These are phyloP conservation scores for Zaprionus ornatus DNA, from an alignment of 1,140 invertebrate genomes.

Conservation along the genomic window DNA sequence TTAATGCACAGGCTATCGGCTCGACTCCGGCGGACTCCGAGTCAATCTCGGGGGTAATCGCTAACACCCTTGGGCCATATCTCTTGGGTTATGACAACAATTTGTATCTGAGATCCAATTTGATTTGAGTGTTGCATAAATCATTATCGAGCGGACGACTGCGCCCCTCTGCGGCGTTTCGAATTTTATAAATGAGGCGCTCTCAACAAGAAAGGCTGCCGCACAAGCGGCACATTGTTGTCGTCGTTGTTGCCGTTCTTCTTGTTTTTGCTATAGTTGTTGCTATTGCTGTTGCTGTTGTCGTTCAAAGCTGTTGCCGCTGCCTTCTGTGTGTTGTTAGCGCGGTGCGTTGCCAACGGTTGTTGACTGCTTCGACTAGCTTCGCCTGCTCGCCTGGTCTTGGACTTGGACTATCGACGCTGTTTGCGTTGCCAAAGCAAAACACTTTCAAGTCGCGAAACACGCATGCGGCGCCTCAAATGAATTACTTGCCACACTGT, in stretches of 20 bases:
- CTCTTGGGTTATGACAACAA: slow-evolving; percentile 47
- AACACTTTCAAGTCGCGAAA: slow-evolving; percentile 43
- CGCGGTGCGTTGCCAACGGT: slow-evolving; percentile 37
- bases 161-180: slow-evolving; percentile 59
- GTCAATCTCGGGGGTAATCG: slow-evolving; percentile 6
- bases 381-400: slow-evolving; percentile 22
- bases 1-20: slow-evolving; percentile 48
- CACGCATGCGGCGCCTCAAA: slow-evolving; percentile 55
- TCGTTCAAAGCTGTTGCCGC: slow-evolving; percentile 6
- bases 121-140: slow-evolving; percentile 49
- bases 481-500: slow-evolving; percentile 53
- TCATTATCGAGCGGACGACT: slow-evolving; percentile 51
- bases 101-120: slow-evolving; percentile 40
- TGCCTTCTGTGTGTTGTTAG: slow-evolving; percentile 16
- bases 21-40: slow-evolving; percentile 5
- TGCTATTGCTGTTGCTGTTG: neutral
- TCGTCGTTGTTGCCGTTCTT: neutral
- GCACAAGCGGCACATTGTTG: slow-evolving; percentile 22
- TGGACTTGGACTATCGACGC: slow-evolving; percentile 28
- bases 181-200: slow-evolving; percentile 64
- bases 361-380: slow-evolving; percentile 18
- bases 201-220: slow-evolving; percentile 42
- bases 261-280: neutral
- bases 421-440: slow-evolving; percentile 38
- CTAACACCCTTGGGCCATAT: slow-evolving; percentile 36